Percentiles rank a stretch among this genome's conserved stretches.
phyloP scores from a whole-genome alignment of 2,113 vertebrate species.

The Rhipidura dahli region DNA sequence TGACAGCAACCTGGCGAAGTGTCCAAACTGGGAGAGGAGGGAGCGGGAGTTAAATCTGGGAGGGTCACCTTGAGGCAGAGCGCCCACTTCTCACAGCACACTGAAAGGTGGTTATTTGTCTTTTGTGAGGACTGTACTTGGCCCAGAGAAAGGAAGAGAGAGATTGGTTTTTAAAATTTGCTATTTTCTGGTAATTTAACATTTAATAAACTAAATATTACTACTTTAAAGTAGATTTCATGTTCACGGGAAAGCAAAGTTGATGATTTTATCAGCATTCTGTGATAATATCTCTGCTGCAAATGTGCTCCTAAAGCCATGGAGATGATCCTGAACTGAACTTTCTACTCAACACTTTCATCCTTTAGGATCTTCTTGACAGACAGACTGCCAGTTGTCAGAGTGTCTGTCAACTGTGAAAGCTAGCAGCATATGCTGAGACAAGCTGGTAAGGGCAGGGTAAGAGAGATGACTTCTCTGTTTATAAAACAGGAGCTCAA shows the following conservation, averaged over 20 bases:
- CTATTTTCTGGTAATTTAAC: not conserved
- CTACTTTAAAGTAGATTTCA: not conserved
- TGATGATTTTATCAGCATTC: not conserved
- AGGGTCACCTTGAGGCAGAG: slow-evolving; percentile 45
- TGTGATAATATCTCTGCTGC: not conserved
- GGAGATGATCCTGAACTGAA: slow-evolving; percentile 47
- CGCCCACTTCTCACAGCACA: not conserved
- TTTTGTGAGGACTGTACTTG: not conserved
- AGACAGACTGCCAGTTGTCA: slow-evolving; percentile 60
- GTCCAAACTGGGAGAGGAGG: not conserved
- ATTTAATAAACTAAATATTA: not conserved
- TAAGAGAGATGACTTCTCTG: slow-evolving; percentile 53
- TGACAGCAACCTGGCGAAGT: slow-evolving; percentile 22
- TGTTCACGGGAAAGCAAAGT: not conserved
- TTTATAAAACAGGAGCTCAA: slow-evolving; percentile 55
- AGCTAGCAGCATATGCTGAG: slow-evolving; percentile 53
- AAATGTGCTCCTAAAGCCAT: not conserved
- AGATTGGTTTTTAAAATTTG: not conserved
- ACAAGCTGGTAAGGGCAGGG: slow-evolving; percentile 61
- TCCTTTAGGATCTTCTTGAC: slow-evolving; percentile 47
- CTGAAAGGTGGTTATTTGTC: not conserved
- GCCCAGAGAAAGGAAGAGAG: not conserved
- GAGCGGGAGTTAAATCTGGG: not conserved
- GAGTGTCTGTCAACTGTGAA: slow-evolving; percentile 63
- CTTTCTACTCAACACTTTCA: not conserved